Evolutionary conservation across 2,113 vertebrate species (phyloP).

Genomic region (Ellobius talpinus): DNA sequence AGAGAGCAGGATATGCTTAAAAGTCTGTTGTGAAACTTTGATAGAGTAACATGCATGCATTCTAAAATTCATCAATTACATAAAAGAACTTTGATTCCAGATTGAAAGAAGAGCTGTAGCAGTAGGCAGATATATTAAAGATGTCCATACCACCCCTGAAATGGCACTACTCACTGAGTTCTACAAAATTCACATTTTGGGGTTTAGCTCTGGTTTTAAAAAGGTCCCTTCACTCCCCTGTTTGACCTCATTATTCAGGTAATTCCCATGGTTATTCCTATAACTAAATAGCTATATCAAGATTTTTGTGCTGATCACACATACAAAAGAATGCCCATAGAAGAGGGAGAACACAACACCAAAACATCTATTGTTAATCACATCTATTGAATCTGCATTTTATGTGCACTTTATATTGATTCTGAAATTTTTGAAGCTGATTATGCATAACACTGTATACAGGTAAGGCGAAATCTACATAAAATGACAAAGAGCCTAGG

Average conservation of each 20-base stretch:
- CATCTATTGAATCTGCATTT: neutral
- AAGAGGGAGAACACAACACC: neutral
- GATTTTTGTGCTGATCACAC: neutral
- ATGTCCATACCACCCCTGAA: neutral
- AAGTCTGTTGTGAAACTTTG: slow-evolving; percentile 1
- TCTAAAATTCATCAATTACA: slow-evolving; percentile 4
- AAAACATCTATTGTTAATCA: neutral
- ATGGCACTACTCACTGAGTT: neutral
- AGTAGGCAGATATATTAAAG: neutral
- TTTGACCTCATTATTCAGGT: neutral
- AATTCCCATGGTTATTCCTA: neutral
- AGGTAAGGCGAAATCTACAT: neutral
- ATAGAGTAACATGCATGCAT: slow-evolving; percentile 6
- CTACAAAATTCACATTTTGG: slow-evolving; percentile 23
- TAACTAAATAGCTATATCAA: neutral
- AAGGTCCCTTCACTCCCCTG: neutral
- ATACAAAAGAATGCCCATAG: neutral
- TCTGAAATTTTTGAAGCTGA: neutral
- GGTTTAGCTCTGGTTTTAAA: neutral
- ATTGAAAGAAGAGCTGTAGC: neutral
- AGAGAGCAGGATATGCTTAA: neutral
- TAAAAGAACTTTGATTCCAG: neutral
- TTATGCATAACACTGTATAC: neutral
- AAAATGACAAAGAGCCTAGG: neutral
- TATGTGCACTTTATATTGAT: neutral